Percentiles rank a stretch among this genome's conserved stretches.
These are phyloP conservation scores for Anguilla obscura DNA, from an alignment of 2,797 vertebrate genomes.

Conservation along the genomic window DNA sequence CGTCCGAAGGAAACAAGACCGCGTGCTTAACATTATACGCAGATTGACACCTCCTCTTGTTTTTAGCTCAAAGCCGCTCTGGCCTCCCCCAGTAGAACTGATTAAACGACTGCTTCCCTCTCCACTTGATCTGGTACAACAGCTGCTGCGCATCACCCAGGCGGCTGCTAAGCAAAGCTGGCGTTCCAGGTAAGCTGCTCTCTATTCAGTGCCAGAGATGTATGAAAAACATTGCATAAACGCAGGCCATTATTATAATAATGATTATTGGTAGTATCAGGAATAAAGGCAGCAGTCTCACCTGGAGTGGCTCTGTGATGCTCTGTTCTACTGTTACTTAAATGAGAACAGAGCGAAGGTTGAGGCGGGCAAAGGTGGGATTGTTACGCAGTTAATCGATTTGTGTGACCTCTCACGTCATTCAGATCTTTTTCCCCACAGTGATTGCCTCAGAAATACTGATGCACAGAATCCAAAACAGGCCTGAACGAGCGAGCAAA, in stretches of 20 bases:
- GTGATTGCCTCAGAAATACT: neutral
- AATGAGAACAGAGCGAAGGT: conserved; percentile 27
- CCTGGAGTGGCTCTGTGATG: neutral
- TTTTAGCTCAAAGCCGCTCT: neutral
- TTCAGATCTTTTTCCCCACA: neutral
- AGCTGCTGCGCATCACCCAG: neutral
- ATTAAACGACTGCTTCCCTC: neutral
- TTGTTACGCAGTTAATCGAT: conserved; percentile 27
- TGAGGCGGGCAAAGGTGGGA: conserved; percentile 33
- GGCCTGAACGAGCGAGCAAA: neutral
- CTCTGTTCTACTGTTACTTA: neutral
- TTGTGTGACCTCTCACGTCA: neutral
- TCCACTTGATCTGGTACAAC: neutral
- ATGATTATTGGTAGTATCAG: neutral
- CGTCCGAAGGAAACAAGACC: neutral
- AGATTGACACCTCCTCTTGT: neutral
- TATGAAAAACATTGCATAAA: neutral
- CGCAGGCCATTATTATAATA: neutral
- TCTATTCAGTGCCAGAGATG: neutral
- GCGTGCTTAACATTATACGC: neutral
- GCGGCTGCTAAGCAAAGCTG: neutral
- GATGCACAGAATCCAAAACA: neutral
- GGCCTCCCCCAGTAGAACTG: neutral
- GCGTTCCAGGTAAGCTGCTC: neutral
- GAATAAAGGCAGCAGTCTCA: neutral